Conservation (phyloP, 2,888 invertebrate species). For the Azorinus chamasolen region DNA sequence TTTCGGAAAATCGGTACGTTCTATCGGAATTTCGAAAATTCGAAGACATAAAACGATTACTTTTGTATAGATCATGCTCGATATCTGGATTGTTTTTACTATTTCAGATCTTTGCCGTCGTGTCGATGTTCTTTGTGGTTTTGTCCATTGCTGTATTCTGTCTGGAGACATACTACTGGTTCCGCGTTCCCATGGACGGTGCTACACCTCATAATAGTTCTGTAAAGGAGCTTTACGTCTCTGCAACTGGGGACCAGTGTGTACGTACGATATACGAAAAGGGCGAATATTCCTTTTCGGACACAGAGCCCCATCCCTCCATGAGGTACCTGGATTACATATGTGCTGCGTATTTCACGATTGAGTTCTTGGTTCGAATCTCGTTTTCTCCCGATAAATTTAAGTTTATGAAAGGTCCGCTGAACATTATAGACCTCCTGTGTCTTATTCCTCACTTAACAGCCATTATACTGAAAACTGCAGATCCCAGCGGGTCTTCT, state of each 20-base stretch:
- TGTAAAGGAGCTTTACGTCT: conserved; percentile 42
- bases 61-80: no score
- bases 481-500: conserved; percentile 70
- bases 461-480: conserved; percentile 79
- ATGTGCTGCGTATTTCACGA: conserved; percentile 80
- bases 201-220: conserved; percentile 58
- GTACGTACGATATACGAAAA: conserved; percentile 47
- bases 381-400: conserved; percentile 78
- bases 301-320: conserved; percentile 78
- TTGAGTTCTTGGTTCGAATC: conserved; percentile 79
- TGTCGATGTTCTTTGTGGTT: conserved; percentile 84
- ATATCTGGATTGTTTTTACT: no score
- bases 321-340: conserved; percentile 82
- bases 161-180: conserved; percentile 83
- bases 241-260: conserved; percentile 67
- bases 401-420: conserved; percentile 76
- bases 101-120: conserved; percentile 82
- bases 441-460: conserved; percentile 83
- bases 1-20: no score
- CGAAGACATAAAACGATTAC: no score
- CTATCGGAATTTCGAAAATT: no score
- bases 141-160: conserved; percentile 84
- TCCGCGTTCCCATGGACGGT: conserved; percentile 77
- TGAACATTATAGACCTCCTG: conserved; percentile 84
- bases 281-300: conserved; percentile 59